phyloP scores from a whole-genome alignment of 2,797 vertebrate species.

The Characodon lateralis region DNA sequence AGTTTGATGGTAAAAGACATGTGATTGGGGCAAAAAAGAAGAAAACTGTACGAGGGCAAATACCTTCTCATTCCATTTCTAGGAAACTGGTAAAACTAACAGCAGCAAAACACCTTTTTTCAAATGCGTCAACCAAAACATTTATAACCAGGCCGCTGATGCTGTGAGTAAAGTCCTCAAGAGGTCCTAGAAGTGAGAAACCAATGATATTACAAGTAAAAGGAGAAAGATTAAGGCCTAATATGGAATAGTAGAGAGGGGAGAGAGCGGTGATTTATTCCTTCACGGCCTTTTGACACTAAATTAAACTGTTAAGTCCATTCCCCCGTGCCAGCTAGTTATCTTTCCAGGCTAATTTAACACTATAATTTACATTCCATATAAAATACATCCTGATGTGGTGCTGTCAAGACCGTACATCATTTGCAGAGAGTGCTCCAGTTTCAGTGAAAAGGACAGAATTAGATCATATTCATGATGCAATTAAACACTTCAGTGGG shows the following conservation, averaged over 20 bases:
- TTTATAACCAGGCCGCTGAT: constrained; percentile 49
- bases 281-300: constrained; percentile 87
- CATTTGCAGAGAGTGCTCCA: constrained; percentile 96
- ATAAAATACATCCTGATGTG: constrained; percentile 89
- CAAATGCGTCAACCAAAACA: constrained; percentile 21
- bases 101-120: constrained; percentile 28
- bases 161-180: constrained; percentile 43
- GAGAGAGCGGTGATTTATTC: constrained; percentile 83
- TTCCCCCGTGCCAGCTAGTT: constrained; percentile 87
- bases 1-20: background rate
- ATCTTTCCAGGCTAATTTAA: constrained; percentile 89
- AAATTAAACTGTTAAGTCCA: constrained; percentile 89
- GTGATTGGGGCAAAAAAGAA: background rate
- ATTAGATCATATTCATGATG: constrained; percentile 99
- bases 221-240: constrained; percentile 76
- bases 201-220: constrained; percentile 73
- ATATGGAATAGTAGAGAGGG: constrained; percentile 71
- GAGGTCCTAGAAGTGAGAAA: constrained; percentile 66
- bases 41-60: background rate
- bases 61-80: background rate
- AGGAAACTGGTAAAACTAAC: constrained; percentile 2
- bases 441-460: constrained; percentile 99
- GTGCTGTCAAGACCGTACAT: constrained; percentile 93
- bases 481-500: constrained; percentile 99
- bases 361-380: constrained; percentile 88